Percentiles rank a stretch among this genome's conserved stretches.
These are phyloP conservation scores for Loriculus beryllinus DNA, from an alignment of 2,797 vertebrate species.

Conservation along the genomic window DNA sequence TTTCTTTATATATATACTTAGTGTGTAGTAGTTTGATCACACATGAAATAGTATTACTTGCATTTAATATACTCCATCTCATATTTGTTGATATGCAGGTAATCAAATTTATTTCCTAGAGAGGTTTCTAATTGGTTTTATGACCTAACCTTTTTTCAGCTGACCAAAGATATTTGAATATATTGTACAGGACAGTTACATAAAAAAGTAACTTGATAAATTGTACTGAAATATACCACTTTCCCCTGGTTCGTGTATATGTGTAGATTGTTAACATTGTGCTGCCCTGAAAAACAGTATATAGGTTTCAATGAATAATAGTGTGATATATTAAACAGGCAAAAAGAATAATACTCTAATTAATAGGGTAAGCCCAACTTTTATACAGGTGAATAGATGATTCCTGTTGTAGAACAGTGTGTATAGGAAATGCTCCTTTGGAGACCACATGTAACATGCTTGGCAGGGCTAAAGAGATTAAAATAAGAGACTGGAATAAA, in stretches of 20 bases:
- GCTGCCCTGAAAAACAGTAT: not conserved
- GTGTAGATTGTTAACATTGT: not conserved
- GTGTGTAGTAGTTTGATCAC: not conserved
- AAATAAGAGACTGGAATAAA: conserved; percentile 38
- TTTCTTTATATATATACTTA: not conserved
- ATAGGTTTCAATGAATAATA: not conserved
- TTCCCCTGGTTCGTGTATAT: not conserved
- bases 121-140: not conserved
- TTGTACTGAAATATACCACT: not conserved
- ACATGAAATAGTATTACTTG: not conserved
- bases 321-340: not conserved
- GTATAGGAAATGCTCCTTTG: conserved; percentile 5
- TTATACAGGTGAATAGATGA: not conserved
- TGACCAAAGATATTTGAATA: not conserved
- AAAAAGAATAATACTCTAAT: conserved; percentile 37
- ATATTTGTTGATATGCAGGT: not conserved
- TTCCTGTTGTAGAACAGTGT: not conserved
- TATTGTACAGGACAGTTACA: not conserved
- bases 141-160: not conserved
- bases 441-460: not conserved
- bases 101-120: not conserved
- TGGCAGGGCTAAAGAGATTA: conserved; percentile 54
- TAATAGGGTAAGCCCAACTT: conserved; percentile 1
- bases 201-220: not conserved
- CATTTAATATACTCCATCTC: not conserved